Evolutionary conservation across 2,888 invertebrate species (phyloP).

Genomic region (Pandemis cinnamomeana): DNA sequence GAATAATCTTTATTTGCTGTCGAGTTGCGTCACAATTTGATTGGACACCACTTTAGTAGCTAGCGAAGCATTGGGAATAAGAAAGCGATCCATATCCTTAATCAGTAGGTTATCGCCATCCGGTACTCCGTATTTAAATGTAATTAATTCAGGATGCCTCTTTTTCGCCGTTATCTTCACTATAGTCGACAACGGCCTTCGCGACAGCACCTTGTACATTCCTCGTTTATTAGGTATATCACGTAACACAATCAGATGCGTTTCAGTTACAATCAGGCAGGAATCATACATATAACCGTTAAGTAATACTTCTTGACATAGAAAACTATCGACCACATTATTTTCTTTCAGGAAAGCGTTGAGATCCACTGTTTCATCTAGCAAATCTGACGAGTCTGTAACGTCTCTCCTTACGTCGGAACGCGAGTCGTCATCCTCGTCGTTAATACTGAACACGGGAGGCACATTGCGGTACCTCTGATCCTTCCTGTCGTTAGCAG

Average conservation of each 20-base stretch:
- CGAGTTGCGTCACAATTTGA: conserved; percentile 87
- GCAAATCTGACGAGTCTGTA: conserved; percentile 83
- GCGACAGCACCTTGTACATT: conserved; percentile 93
- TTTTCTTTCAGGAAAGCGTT: conserved; percentile 92
- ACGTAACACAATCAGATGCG: conserved; percentile 93
- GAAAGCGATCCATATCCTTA: conserved; percentile 95
- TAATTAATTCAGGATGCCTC: conserved; percentile 97
- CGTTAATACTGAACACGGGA: conserved; percentile 97
- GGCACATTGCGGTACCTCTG: conserved; percentile 95
- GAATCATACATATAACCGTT: conserved; percentile 96
- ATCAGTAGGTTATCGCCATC: conserved; percentile 92
- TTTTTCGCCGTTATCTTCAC: conserved; percentile 99
- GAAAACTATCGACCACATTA: conserved; percentile 93
- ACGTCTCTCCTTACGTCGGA: conserved; percentile 69
- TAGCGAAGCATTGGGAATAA: conserved; percentile 95
- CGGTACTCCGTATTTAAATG: conserved; percentile 96
- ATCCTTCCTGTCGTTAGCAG: conserved; percentile 92
- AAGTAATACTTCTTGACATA: conserved; percentile 96
- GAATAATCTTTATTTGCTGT: conserved; percentile 50
- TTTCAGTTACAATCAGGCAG: conserved; percentile 92
- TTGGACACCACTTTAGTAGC: conserved; percentile 95
- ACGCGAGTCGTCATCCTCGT: conserved; percentile 86
- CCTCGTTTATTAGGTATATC: conserved; percentile 91
- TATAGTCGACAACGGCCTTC: conserved; percentile 94
- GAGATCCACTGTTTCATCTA: conserved; percentile 91